Evolutionary conservation across 2,113 vertebrate genomes (phyloP), one percentile per base, ranked within the genome.

Genomic region (Antigone vipio): DNA sequence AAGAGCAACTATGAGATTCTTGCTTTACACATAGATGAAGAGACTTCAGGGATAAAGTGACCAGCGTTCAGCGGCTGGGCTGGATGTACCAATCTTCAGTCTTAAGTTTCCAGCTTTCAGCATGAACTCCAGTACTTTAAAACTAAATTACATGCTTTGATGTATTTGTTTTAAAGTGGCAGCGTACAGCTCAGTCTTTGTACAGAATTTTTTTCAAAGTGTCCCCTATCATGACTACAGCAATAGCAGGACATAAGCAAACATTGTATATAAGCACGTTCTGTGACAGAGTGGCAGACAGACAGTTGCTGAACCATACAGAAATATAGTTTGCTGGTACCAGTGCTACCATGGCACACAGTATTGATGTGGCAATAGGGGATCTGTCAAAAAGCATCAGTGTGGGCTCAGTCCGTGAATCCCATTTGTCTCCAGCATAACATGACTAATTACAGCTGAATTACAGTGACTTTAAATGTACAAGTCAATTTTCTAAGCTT

Each of bases 371-470:
- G n/a, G 91, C 94, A 91, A 79, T 64, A 94, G 85, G 40, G 91
- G 74, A 96, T 44, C 91, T 95, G 92, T 95, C 96, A 97, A 44
- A 95, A 93, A 89, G 73, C 59, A 94, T 97, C 94, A 95, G 86
- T 50, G 76, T 76, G 77, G 62, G 21, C 9, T 18, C 64, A 77
- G 68, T 15, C 64, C 50, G 16, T 15, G 64, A 90, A 85, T 88
- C 66, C 76, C 66, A 64, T 89, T 94, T 92, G 74, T 82, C 73
- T 86, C 80, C 77, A 72, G 44, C 19, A 6, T 79, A 95, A 95
- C 58, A 38, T 45, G 62, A 81, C 76, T 72, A 56, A 92, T 93
- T 91, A 88, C 73, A 89, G 69, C 62, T 81, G 72, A 94, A 92
- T 86, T 95, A 91, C 75, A 85, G 78, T 52, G 52, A 75, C 88